Evolutionary conservation across 2,888 invertebrate genomes (phyloP), one percentile per base, ranked within the genome.

Genomic region (Chrysolina americana): DNA sequence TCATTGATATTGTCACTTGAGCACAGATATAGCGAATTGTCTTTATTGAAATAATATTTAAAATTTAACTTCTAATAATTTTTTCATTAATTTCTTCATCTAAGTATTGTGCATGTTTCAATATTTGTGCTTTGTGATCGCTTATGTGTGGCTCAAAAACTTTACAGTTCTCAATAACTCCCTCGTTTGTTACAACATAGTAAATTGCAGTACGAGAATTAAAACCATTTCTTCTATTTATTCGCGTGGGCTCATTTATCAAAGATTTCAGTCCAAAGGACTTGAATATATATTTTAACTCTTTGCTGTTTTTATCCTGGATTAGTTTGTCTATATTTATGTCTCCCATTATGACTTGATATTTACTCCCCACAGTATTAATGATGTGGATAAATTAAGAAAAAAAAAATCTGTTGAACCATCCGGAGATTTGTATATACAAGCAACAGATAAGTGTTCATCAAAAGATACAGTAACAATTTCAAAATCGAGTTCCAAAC

Each of bases 401-500:
- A 65, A 44, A 65, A n/a, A 65, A 65, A 10, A 10, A 65, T 65
- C 65, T 2, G 41, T 65, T 41, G 65, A 44, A 21, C 21, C 59
- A 59, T 59, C 59, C 15, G 59, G 59, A 59, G 59, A 59, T 59
- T 23, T 59, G 59, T 59, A 59, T 59, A 59, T 66, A 15, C 48
- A 66, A 66, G 44, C 66, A 66, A 47, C 65, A 41, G 17, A 41
- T 19, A 65, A 65, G 65, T 65, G 41, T 65, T 65, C 47, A 59
- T 59, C 59, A 21, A 59, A 23, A 56, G 56, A 56, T 17, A 56
- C 56, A 56, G 56, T 23, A 59, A 59, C 59, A 59, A 59, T 59
- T 13, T 59, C 59, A 23, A 59, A 59, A 59, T 59, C 59, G 15
- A 59, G 59, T 59, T 59, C 59, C 23, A 19, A 5, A 59, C 19